Conservation (phyloP, 2,888 invertebrate species). For the Acanthosepion lycidas region DNA sequence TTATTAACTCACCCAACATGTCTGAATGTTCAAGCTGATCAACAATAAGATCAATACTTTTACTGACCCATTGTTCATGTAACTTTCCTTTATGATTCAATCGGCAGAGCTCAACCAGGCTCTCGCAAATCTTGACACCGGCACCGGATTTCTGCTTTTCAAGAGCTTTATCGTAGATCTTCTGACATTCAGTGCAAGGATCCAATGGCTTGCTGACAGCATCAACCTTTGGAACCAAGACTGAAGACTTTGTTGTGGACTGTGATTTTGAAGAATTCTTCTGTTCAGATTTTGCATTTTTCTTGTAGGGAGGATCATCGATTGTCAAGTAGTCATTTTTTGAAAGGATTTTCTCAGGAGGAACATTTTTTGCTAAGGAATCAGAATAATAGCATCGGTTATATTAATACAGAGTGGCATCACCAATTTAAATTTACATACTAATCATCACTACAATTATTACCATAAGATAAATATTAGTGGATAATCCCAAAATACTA, state of each 20-base stretch:
- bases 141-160: not conserved
- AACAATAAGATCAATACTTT: constrained; percentile 49
- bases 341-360: not conserved
- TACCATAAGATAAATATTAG: no score
- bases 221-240: not conserved
- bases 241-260: not conserved
- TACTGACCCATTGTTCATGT: constrained; percentile 47
- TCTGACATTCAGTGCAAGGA: not conserved
- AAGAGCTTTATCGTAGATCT: not conserved
- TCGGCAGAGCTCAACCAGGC: constrained; percentile 48
- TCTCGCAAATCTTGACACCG: not conserved
- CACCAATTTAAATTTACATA: no score
- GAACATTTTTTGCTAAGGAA: no score
- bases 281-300: not conserved
- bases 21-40: constrained; percentile 35
- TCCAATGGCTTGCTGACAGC: not conserved
- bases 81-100: constrained; percentile 48
- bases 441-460: no score
- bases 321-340: not conserved
- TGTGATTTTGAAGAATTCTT: not conserved
- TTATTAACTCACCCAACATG: not conserved
- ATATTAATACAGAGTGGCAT: no score
- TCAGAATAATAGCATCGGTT: no score
- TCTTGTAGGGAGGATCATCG: not conserved
- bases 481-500: no score